Evolutionary conservation across 2,113 vertebrate species (phyloP).

Genomic region (Gopherus flavomarginatus): DNA sequence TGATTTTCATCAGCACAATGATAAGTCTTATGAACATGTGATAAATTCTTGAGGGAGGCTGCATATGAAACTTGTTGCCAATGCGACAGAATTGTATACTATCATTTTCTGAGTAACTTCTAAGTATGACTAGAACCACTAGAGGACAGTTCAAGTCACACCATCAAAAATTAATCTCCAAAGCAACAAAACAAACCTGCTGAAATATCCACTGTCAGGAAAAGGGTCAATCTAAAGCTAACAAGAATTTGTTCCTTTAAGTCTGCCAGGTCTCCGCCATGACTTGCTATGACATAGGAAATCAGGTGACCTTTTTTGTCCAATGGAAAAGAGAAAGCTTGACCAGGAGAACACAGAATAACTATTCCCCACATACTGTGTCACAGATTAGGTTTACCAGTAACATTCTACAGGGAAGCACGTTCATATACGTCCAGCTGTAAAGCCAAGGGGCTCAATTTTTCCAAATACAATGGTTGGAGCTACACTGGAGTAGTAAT

Average conservation of each 20-base stretch:
- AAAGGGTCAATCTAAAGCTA: neutral
- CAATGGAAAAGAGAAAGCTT: neutral
- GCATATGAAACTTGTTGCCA: neutral
- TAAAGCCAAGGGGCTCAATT: rapidly evolving
- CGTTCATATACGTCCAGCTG: neutral
- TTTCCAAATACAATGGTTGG: neutral
- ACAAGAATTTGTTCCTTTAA: neutral
- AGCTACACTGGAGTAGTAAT: neutral
- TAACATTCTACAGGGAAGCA: neutral
- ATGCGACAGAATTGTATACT: neutral
- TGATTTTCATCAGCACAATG: neutral
- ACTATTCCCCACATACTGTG: neutral
- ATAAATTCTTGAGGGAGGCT: neutral
- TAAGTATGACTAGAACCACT: neutral
- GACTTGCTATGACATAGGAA: neutral
- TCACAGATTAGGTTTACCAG: neutral
- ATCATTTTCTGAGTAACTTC: neutral
- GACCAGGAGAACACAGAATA: neutral
- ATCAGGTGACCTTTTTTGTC: rapidly evolving
- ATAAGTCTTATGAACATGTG: neutral
- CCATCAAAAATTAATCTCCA: neutral
- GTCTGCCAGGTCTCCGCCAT: neutral
- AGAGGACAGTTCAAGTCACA: neutral
- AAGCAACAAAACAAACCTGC: neutral
- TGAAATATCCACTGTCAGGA: neutral